phyloP scores from a whole-genome alignment of 2,797 vertebrate genomes.

The Phrynocephalus forsythii region DNA sequence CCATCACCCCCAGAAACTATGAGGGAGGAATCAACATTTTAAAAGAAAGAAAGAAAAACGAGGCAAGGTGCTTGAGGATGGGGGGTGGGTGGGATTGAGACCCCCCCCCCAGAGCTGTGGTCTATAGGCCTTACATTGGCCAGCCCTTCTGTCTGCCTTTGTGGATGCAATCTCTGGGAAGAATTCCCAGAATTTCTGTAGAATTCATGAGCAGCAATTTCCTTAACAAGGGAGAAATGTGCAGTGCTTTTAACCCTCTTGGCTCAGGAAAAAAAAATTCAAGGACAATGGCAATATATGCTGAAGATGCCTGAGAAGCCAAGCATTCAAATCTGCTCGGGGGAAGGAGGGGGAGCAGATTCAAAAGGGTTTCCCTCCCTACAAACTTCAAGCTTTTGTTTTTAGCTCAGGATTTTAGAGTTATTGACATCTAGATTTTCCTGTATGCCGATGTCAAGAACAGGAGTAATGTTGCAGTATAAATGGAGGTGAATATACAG shows the following conservation, averaged over 20 bases:
- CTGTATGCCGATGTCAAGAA: background rate
- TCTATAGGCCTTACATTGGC: too few species aligned
- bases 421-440: background rate
- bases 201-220: background rate
- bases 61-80: too few species aligned
- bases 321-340: background rate
- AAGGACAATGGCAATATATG: conserved; percentile 22
- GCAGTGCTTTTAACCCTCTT: conserved; percentile 20
- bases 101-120: too few species aligned
- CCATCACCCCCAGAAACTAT: too few species aligned
- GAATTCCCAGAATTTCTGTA: background rate
- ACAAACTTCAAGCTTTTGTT: background rate
- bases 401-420: background rate
- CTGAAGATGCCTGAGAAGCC: background rate
- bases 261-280: background rate
- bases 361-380: background rate
- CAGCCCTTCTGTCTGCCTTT: background rate
- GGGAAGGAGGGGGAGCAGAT: background rate
- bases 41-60: too few species aligned
- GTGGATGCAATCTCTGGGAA: background rate
- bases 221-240: conserved; percentile 4
- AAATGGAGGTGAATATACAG: background rate
- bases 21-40: too few species aligned
- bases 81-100: too few species aligned
- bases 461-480: background rate